Evolutionary conservation across 2,797 vertebrate genomes (phyloP).

Genomic region (Pseudochirops corinnae): DNA sequence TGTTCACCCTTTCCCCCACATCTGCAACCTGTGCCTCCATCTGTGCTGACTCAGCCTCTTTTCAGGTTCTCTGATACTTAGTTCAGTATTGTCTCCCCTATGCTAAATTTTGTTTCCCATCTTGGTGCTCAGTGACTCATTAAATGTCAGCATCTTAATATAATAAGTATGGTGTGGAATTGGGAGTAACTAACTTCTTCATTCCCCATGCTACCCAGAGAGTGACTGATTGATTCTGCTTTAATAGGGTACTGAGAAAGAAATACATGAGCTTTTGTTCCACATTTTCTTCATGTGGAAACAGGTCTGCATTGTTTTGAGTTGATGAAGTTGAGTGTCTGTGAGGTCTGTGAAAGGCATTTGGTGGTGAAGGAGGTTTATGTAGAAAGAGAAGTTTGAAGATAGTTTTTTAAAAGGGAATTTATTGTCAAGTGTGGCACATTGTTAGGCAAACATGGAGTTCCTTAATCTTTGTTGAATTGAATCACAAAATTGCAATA

Average conservation of each 20-base stretch:
- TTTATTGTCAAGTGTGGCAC: neutral
- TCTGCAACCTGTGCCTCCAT: neutral
- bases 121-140: neutral
- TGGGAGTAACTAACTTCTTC: neutral
- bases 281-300: neutral
- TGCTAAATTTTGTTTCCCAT: neutral
- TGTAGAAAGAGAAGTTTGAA: neutral
- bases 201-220: neutral
- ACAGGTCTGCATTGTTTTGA: neutral
- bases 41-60: neutral
- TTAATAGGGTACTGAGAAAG: neutral
- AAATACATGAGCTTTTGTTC: neutral
- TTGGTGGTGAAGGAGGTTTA: neutral
- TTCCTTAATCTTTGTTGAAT: neutral
- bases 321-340: neutral
- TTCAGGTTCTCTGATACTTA: neutral
- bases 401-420: neutral
- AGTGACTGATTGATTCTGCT: neutral
- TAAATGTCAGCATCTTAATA: neutral
- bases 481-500: neutral
- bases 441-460: neutral
- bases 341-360: neutral
- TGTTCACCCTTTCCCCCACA: neutral
- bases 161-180: neutral
- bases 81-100: neutral